phyloP scores from a whole-genome alignment of 2,113 vertebrate species.

The Ahaetulla prasina region DNA sequence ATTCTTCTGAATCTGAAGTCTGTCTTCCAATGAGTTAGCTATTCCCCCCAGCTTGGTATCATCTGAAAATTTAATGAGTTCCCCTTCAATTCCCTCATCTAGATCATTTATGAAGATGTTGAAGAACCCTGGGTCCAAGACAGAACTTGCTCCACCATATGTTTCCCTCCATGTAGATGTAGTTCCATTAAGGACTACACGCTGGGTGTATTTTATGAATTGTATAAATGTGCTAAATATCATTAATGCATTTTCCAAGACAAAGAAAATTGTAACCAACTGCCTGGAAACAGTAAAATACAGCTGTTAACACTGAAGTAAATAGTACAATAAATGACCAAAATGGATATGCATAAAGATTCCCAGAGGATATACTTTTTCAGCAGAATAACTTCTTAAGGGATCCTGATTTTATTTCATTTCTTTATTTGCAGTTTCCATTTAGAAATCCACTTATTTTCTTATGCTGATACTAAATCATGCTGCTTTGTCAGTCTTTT shows the following conservation, averaged over 20 bases:
- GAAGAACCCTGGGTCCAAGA: neutral
- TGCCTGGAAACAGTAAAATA: neutral
- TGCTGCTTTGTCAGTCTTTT: neutral
- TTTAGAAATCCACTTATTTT: neutral
- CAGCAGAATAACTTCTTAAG: neutral
- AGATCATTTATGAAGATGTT: neutral
- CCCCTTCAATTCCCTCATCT: neutral
- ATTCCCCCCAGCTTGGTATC: neutral
- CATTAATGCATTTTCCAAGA: slow-evolving; percentile 1
- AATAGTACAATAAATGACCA: neutral
- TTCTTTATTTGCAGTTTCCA: neutral
- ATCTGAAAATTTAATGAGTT: neutral
- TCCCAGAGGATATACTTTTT: neutral
- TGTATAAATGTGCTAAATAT: neutral
- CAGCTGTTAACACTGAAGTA: neutral
- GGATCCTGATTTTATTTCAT: neutral
- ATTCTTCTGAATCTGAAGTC: neutral
- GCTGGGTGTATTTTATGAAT: neutral
- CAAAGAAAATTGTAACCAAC: neutral
- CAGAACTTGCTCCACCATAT: neutral
- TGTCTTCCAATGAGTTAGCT: neutral
- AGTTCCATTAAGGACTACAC: neutral
- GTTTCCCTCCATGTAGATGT: neutral
- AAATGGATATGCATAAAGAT: neutral
- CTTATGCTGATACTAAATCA: neutral